Conservation (phyloP, 2,888 invertebrate species). For the Orgyia antiqua region DNA sequence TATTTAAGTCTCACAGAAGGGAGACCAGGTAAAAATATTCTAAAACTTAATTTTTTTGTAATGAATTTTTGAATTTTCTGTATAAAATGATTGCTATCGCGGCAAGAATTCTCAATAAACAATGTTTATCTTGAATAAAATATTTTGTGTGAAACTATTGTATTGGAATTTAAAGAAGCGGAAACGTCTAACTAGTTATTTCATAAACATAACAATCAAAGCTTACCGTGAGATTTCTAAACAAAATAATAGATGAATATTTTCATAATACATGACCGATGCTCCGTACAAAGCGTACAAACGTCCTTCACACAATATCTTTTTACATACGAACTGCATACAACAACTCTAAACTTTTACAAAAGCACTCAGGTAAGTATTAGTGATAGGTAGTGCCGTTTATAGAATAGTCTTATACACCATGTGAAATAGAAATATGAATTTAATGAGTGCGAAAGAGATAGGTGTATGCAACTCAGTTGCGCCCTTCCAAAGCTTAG, state of each 20-base stretch:
- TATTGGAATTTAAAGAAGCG: conserved; percentile 2
- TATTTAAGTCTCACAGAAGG: no score
- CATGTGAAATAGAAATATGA: conserved; percentile 51
- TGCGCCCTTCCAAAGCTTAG: conserved; percentile 66
- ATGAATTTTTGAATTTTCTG: no score
- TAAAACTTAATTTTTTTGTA: no score
- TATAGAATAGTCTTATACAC: conserved; percentile 68
- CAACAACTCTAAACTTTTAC: conserved; percentile 73
- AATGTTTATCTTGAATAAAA: no score
- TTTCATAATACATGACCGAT: conserved; percentile 32
- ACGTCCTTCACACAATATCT: conserved; percentile 52
- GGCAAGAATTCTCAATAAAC: no score
- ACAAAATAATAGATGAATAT: conserved; percentile 26
- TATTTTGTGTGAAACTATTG: no score
- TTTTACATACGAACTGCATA: conserved; percentile 63
- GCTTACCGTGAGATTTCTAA: conserved; percentile 29
- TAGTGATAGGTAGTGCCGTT: conserved; percentile 65
- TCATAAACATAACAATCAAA: conserved; percentile 19
- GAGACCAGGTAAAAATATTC: no score
- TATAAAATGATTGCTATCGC: no score
- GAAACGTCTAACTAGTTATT: conserved; percentile 11
- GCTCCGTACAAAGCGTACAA: conserved; percentile 25
- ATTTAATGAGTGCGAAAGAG: conserved; percentile 46
- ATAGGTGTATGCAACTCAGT: conserved; percentile 58
- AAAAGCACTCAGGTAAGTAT: conserved; percentile 76